Conservation (phyloP, 1,140 invertebrate species). For the Uloborus diversus region DNA sequence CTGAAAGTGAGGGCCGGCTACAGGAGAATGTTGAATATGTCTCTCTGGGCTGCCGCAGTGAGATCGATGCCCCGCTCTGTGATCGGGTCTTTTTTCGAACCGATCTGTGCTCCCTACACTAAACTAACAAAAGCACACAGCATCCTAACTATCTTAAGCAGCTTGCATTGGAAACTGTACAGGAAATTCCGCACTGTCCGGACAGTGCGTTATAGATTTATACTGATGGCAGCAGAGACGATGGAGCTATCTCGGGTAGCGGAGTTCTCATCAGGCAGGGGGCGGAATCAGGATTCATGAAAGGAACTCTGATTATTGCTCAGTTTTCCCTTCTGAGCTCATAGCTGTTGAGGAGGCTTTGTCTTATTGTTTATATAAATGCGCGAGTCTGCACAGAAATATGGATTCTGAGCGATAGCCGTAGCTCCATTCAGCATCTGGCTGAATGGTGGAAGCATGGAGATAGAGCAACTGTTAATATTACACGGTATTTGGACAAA, state of each 20-base stretch:
- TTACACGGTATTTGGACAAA: no score
- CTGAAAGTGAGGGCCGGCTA: no score
- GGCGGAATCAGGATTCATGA: background rate
- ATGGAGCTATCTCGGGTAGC: background rate
- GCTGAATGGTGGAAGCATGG: background rate
- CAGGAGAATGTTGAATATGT: background rate
- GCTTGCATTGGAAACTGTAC: no score
- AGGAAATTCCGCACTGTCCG: no score
- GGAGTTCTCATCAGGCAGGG: background rate
- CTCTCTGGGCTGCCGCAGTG: background rate
- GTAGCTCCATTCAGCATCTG: background rate
- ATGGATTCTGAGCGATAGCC: background rate
- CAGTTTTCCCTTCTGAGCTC: background rate
- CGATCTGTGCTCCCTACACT: background rate
- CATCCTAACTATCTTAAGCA: background rate
- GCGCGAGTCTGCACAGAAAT: no score
- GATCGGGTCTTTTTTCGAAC: background rate
- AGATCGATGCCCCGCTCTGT: background rate
- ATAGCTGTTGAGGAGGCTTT: conserved; percentile 1
- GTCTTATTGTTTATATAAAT: no score
- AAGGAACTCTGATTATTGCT: no score
- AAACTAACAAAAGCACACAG: background rate
- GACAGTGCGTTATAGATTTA: no score
- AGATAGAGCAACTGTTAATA: no score
- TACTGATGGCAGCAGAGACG: no score